These are phyloP conservation scores for Myrmecophaga tridactyla DNA, from an alignment of 2,113 vertebrate species.

Conservation along the genomic window DNA sequence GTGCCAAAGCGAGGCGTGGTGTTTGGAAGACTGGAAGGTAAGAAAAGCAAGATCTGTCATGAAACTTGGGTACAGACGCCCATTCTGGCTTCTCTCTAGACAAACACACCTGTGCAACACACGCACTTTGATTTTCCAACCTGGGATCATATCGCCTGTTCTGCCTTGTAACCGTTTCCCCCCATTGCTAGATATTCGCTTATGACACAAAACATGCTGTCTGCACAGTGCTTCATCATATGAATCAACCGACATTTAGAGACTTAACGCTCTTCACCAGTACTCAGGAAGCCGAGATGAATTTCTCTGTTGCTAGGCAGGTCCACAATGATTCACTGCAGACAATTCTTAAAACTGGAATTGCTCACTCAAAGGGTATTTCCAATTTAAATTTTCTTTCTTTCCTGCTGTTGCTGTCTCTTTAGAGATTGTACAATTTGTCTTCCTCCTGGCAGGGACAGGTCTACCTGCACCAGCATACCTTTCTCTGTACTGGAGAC, in stretches of 20 bases:
- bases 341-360: neutral
- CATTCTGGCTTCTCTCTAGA: accelerated
- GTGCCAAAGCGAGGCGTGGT: accelerated
- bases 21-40: neutral
- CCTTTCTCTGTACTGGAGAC: accelerated
- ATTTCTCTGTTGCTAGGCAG: neutral
- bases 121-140: accelerated
- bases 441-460: accelerated
- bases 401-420: neutral
- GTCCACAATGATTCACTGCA: accelerated
- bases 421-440: accelerated
- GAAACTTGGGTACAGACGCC: accelerated
- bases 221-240: accelerated
- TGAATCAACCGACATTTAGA: accelerated
- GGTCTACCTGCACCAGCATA: accelerated
- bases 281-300: accelerated
- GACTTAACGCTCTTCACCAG: accelerated
- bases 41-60: accelerated
- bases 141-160: accelerated
- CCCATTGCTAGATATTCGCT: accelerated
- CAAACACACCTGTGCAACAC: accelerated
- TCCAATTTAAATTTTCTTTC: neutral
- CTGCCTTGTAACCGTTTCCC: accelerated
- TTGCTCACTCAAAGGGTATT: accelerated
- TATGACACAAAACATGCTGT: accelerated